Evolutionary conservation across 2,888 invertebrate species (phyloP).

Genomic region (Pollenia labialis): DNA sequence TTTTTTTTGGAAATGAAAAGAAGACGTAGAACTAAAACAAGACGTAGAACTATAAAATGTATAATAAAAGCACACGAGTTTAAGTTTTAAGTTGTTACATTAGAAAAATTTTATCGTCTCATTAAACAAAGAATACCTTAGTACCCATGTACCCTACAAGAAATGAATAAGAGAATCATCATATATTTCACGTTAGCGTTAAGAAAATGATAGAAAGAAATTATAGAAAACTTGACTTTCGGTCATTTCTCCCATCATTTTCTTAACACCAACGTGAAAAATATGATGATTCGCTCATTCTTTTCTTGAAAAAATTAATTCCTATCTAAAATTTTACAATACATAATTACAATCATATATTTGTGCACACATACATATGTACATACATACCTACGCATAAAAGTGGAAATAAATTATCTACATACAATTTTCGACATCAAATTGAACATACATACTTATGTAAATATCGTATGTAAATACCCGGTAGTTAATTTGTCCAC

Average conservation of each 20-base stretch:
- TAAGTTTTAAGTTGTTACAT: constrained; percentile 23
- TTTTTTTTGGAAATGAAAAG: background rate
- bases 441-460: constrained; percentile 27
- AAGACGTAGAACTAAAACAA: constrained; percentile 5
- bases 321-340: background rate
- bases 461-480: background rate
- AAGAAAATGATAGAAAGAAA: too few species aligned
- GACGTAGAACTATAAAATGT: constrained; percentile 7
- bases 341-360: background rate
- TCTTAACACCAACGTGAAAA: too few species aligned
- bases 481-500: background rate
- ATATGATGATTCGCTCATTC: too few species aligned
- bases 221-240: too few species aligned
- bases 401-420: constrained; percentile 52
- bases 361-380: too few species aligned
- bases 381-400: background rate
- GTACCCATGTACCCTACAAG: background rate
- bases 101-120: constrained; percentile 35
- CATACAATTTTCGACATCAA: constrained; percentile 59
- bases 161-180: too few species aligned
- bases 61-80: constrained; percentile 23
- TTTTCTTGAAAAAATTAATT: too few species aligned
- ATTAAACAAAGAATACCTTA: constrained; percentile 21
- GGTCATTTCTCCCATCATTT: too few species aligned
- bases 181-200: too few species aligned